Conservation (phyloP, 1,140 invertebrate genomes). For the Eumaeus atala region DNA sequence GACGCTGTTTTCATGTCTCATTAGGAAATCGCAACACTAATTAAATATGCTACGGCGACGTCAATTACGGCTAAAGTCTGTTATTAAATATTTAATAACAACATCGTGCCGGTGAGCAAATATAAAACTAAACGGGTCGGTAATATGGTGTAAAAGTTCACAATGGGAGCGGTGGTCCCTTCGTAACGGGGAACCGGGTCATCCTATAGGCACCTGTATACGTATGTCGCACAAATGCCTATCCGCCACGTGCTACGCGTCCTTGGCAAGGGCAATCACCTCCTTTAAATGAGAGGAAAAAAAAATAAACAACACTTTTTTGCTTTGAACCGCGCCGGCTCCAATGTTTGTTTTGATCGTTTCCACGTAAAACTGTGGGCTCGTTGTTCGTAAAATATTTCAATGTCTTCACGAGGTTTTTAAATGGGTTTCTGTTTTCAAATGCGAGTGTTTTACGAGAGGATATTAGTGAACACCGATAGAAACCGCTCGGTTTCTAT, state of each 20-base stretch:
- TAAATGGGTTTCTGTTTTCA: not conserved
- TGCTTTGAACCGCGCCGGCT: conserved; percentile 35
- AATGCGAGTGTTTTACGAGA: too few species aligned
- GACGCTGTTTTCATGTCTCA: too few species aligned
- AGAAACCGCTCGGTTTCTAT: too few species aligned
- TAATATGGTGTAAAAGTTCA: not conserved
- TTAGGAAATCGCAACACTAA: too few species aligned
- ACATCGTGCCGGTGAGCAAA: not conserved
- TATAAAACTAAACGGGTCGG: not conserved
- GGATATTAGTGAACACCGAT: too few species aligned
- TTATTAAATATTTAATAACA: conserved; percentile 6
- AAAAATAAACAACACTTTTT: conserved; percentile 51
- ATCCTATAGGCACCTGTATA: conserved; percentile 29
- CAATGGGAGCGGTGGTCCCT: conserved; percentile 4
- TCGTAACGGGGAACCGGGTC: not conserved
- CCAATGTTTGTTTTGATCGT: conserved; percentile 66
- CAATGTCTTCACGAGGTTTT: not conserved
- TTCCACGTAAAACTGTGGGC: conserved; percentile 52
- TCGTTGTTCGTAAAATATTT: conserved; percentile 1
- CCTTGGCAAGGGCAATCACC: conserved; percentile 62
- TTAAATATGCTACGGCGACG: not conserved
- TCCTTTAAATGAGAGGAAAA: conserved; percentile 43
- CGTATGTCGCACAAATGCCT: conserved; percentile 50
- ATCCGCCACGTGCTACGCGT: conserved; percentile 58
- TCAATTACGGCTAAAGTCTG: conserved; percentile 7